Evolutionary conservation across 2,113 vertebrate genomes (phyloP).

Genomic region (Rattus rattus): DNA sequence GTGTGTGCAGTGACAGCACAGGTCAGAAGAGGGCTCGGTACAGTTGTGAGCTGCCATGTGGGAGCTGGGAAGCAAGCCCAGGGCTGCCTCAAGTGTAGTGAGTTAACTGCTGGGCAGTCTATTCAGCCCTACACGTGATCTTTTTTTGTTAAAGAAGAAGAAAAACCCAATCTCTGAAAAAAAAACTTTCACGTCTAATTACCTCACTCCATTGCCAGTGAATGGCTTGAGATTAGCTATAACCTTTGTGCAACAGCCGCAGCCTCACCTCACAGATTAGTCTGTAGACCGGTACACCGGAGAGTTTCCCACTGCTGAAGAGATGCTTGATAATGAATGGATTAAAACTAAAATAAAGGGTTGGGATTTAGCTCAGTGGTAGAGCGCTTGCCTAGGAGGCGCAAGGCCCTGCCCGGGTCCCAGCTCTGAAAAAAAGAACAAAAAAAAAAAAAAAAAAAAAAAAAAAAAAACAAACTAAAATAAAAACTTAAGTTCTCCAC

Average conservation of each 20-base stretch:
- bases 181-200: not conserved
- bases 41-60: not conserved
- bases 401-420: no score
- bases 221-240: not conserved
- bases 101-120: not conserved
- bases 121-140: not conserved
- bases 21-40: not conserved
- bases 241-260: not conserved
- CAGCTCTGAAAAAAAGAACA: no score
- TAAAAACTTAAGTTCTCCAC: constrained; percentile 34
- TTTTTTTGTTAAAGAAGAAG: constrained; percentile 43
- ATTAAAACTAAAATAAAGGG: not conserved
- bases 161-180: constrained; percentile 21
- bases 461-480: no score
- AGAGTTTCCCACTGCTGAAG: not conserved
- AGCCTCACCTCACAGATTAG: not conserved
- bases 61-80: not conserved
- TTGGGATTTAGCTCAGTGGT: no score
- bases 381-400: no score
- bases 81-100: not conserved
- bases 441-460: no score
- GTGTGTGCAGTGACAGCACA: not conserved
- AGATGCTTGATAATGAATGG: not conserved
- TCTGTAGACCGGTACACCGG: constrained; percentile 3
- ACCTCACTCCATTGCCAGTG: constrained; percentile 25